Conservation (phyloP, 2,797 vertebrate genomes). For the Takifugu rubripes region DNA sequence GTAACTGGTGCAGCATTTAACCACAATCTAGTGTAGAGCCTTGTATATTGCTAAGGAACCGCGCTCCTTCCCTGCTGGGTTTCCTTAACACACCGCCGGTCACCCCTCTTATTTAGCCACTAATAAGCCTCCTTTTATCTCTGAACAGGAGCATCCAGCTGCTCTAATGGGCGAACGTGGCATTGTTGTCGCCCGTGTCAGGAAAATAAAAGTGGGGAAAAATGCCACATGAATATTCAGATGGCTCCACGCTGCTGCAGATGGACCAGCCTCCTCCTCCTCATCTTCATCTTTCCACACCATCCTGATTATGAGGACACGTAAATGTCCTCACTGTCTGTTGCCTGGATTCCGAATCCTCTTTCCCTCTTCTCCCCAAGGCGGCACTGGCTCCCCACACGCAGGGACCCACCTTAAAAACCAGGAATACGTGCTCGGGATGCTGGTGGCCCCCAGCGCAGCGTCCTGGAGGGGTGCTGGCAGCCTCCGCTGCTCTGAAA, state of each 20-base stretch:
- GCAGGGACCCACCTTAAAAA: constrained; percentile 2
- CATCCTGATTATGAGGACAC: constrained; percentile 69
- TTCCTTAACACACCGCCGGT: background rate
- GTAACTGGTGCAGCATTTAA: constrained; percentile 24
- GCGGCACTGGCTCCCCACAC: constrained; percentile 9
- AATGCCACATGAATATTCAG: constrained; percentile 71
- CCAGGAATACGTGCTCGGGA: no score
- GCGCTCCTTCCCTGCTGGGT: no score
- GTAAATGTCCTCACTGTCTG: constrained; percentile 39
- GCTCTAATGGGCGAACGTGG: constrained; percentile 18
- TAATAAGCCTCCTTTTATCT: constrained; percentile 25
- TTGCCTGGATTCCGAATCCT: constrained; percentile 60
- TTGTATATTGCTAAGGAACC: background rate
- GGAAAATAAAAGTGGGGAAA: constrained; percentile 52
- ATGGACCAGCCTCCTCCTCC: constrained; percentile 61
- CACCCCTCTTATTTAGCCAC: constrained; percentile 13
- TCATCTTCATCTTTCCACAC: constrained; percentile 64
- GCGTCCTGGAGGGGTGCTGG: constrained; percentile 8
- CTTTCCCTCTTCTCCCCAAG: constrained; percentile 9
- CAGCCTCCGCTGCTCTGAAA: background rate
- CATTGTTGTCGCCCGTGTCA: constrained; percentile 10
- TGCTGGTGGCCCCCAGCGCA: no score
- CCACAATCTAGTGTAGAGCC: constrained; percentile 31
- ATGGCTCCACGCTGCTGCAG: constrained; percentile 26
- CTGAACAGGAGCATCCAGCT: constrained; percentile 26